These are phyloP conservation scores for Recurvirostra avosetta DNA, from an alignment of 2,113 vertebrate genomes.

Conservation along the genomic window DNA sequence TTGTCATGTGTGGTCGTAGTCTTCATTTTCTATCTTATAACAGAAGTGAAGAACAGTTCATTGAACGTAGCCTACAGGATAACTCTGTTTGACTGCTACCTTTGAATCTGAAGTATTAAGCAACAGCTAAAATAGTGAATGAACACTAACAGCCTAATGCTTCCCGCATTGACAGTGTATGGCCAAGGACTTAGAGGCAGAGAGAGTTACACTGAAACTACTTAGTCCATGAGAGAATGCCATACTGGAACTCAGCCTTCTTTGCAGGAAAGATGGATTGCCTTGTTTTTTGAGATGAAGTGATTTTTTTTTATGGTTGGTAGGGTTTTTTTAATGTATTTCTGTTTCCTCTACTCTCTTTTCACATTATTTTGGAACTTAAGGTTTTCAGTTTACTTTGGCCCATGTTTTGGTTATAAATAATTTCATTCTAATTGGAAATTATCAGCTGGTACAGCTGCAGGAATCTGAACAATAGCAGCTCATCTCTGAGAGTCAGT, in stretches of 20 bases:
- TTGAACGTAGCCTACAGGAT: neutral
- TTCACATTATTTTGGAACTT: neutral
- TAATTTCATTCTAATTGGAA: slow-evolving; percentile 11
- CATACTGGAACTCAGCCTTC: neutral
- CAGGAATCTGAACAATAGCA: neutral
- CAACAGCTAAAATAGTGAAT: neutral
- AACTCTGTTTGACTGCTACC: neutral
- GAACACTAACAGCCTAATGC: neutral
- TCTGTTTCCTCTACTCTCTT: neutral
- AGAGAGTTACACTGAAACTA: neutral
- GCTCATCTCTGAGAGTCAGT: neutral
- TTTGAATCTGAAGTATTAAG: neutral
- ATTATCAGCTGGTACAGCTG: neutral
- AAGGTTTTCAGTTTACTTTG: neutral
- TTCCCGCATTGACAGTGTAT: neutral
- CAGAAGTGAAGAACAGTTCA: neutral
- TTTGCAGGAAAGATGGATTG: neutral
- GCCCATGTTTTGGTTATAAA: neutral
- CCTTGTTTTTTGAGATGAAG: neutral
- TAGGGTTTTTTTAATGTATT: neutral
- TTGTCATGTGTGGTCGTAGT: neutral
- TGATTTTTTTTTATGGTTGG: neutral
- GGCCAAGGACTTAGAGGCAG: neutral
- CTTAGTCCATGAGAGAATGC: neutral
- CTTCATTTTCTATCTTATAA: neutral